These are phyloP conservation scores for Percopsis transmontana DNA, from an alignment of 2,113 vertebrate genomes.

Conservation along the genomic window DNA sequence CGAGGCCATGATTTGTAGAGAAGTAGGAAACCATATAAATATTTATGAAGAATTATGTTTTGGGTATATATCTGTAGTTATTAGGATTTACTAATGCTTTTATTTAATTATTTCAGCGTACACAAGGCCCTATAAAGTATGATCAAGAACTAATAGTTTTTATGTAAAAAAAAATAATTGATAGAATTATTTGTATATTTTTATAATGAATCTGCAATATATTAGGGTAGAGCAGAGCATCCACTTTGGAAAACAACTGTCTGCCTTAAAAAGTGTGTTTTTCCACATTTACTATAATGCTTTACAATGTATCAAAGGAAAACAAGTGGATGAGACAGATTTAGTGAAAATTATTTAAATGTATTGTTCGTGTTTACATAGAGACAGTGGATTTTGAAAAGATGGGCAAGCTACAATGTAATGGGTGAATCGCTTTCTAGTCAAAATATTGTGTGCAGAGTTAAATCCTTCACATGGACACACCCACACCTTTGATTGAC, in stretches of 20 bases:
- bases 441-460: slow-evolving; percentile 62
- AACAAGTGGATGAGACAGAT: slow-evolving; percentile 62
- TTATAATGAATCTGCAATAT: slow-evolving; percentile 39
- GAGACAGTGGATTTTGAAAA: slow-evolving; percentile 31
- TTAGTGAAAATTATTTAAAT: slow-evolving; percentile 64
- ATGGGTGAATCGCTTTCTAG: slow-evolving; percentile 52
- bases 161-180: too few species aligned
- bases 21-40: too few species aligned
- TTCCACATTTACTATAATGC: slow-evolving; percentile 55
- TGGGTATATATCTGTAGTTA: too few species aligned
- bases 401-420: slow-evolving; percentile 20
- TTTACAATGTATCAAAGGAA: slow-evolving; percentile 64
- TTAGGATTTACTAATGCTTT: too few species aligned
- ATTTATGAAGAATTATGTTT: too few species aligned
- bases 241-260: slow-evolving; percentile 67
- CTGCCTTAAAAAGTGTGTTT: slow-evolving; percentile 72
- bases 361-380: slow-evolving; percentile 53
- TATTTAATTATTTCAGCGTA: too few species aligned
- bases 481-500: slow-evolving; percentile 60
- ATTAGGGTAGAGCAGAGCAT: slow-evolving; percentile 49
- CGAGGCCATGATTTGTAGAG: too few species aligned
- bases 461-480: slow-evolving; percentile 61
- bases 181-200: slow-evolving; percentile 27
- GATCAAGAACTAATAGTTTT: too few species aligned
- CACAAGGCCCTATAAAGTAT: too few species aligned